phyloP scores from a whole-genome alignment of 2,113 vertebrate species.

The Tenrec ecaudatus region DNA sequence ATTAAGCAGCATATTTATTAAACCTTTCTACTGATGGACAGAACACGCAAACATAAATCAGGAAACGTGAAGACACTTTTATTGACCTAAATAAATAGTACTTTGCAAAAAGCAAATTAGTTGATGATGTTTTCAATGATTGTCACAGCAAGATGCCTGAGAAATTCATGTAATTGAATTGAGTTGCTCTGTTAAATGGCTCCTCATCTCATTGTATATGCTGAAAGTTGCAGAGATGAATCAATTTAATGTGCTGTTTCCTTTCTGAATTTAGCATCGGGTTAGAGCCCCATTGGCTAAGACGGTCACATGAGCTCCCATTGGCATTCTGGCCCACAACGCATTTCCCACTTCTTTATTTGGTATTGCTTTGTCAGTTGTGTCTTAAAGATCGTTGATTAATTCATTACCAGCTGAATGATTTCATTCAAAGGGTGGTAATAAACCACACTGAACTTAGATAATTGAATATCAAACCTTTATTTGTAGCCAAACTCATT shows the following conservation, averaged over 20 bases:
- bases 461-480: background rate
- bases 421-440: background rate
- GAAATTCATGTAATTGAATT: slow-evolving; percentile 32
- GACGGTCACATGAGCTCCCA: background rate
- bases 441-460: background rate
- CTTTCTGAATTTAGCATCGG: background rate
- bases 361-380: background rate
- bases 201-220: background rate
- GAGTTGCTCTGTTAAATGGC: slow-evolving; percentile 14
- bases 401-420: background rate
- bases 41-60: slow-evolving; percentile 38
- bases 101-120: slow-evolving; percentile 42
- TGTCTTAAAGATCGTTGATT: slow-evolving; percentile 1
- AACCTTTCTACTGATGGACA: background rate
- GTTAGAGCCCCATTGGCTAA: background rate
- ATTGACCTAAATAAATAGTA: slow-evolving; percentile 53
- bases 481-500: too few relatives aligned
- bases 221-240: slow-evolving; percentile 45
- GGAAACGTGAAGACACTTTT: slow-evolving; percentile 55
- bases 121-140: slow-evolving; percentile 59
- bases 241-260: slow-evolving; percentile 45
- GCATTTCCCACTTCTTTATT: slow-evolving; percentile 10
- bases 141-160: slow-evolving; percentile 66
- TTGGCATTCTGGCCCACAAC: slow-evolving; percentile 37
- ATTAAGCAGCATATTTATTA: slow-evolving; percentile 12